phyloP scores from a whole-genome alignment of 2,797 vertebrate genomes.

The Tympanoctomys barrerae region DNA sequence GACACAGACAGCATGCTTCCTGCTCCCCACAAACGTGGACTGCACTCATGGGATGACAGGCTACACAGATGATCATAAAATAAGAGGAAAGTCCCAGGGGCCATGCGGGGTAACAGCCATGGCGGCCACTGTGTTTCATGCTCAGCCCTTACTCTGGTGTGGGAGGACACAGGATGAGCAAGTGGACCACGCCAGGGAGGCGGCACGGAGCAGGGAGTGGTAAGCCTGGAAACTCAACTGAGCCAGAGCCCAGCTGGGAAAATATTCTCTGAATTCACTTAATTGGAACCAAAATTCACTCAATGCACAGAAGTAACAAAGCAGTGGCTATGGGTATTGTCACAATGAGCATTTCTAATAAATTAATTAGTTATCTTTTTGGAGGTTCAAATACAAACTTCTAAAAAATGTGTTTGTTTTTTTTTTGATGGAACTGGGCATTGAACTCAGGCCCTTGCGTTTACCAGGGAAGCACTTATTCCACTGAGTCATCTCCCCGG shows the following conservation, averaged over 20 bases:
- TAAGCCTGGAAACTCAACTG: background rate
- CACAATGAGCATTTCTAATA: background rate
- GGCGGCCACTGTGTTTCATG: background rate
- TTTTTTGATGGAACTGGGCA: too few species aligned
- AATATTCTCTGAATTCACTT: background rate
- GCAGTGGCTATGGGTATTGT: background rate
- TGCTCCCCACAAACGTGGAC: background rate
- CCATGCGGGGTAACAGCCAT: background rate
- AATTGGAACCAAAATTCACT: background rate
- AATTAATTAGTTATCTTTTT: background rate
- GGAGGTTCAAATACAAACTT: constrained; percentile 34
- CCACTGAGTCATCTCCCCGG: too few species aligned
- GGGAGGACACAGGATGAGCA: background rate
- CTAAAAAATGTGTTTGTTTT: background rate
- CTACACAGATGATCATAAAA: background rate
- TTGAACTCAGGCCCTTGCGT: too few species aligned
- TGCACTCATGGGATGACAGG: background rate
- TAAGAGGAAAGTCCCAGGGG: background rate
- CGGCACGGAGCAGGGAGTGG: background rate
- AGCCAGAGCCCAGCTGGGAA: background rate
- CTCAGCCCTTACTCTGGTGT: background rate
- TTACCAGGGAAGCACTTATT: too few species aligned
- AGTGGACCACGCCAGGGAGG: background rate
- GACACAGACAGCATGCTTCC: background rate
- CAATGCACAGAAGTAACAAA: background rate